Conservation (phyloP, 2,113 vertebrate species). For the Sapayoa aenigma region DNA sequence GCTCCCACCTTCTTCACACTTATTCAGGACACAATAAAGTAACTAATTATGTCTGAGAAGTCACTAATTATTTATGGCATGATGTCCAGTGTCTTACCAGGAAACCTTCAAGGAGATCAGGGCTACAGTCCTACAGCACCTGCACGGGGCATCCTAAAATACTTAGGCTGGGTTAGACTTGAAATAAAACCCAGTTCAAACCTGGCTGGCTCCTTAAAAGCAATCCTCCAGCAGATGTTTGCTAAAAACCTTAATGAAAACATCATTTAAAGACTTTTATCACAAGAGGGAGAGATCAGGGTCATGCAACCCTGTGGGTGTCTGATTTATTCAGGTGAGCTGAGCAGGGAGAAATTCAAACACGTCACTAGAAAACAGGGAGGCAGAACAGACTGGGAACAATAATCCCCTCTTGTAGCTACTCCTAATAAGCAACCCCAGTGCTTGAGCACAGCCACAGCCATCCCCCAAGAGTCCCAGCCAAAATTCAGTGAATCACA, state of each 20-base stretch:
- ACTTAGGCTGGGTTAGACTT: background rate
- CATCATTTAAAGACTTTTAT: background rate
- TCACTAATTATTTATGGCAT: background rate
- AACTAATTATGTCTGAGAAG: background rate
- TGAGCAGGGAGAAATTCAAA: background rate
- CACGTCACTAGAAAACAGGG: background rate
- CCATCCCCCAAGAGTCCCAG: background rate
- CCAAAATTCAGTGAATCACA: background rate
- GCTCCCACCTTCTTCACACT: background rate
- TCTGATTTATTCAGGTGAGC: background rate
- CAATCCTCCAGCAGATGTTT: background rate
- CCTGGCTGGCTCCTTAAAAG: background rate
- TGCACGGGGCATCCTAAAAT: background rate
- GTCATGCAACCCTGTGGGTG: background rate
- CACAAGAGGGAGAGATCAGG: background rate
- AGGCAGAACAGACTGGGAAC: background rate
- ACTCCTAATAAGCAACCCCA: background rate
- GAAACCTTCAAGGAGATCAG: background rate
- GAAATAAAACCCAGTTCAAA: background rate
- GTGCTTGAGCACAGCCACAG: background rate
- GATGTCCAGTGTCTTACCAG: rapidly evolving
- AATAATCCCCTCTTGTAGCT: background rate
- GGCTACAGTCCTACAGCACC: background rate
- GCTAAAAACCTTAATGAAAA: background rate
- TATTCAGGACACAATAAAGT: background rate